These are phyloP conservation scores for Nyctalus aviator DNA, from an alignment of 2,797 vertebrate genomes.

Conservation along the genomic window DNA sequence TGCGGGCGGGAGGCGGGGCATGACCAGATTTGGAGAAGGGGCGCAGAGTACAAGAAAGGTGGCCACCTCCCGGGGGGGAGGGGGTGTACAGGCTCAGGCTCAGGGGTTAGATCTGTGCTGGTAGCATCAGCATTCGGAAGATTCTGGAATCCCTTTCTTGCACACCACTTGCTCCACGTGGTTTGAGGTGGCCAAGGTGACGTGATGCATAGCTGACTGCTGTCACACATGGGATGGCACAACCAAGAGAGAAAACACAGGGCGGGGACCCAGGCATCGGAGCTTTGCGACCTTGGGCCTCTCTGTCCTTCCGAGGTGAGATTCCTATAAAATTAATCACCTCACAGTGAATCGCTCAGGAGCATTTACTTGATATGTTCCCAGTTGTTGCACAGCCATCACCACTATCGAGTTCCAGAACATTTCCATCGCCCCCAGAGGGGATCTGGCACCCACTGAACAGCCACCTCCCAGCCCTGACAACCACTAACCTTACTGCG, in stretches of 20 bases:
- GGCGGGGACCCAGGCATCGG: background rate
- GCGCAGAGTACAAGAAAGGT: background rate
- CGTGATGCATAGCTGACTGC: too few species aligned
- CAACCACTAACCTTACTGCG: background rate
- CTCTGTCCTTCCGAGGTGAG: background rate
- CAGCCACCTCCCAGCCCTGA: background rate
- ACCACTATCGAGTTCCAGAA: background rate
- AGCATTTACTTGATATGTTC: background rate
- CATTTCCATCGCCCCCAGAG: background rate
- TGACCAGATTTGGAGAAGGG: background rate
- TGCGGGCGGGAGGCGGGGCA: too few species aligned
- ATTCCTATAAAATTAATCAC: background rate
- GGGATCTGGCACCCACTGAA: too few species aligned
- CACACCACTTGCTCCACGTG: background rate
- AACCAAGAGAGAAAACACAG: background rate
- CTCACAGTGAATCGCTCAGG: background rate
- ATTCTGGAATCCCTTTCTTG: background rate
- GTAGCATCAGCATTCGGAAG: background rate
- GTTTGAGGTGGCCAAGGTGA: background rate
- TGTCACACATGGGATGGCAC: background rate
- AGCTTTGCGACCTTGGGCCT: background rate
- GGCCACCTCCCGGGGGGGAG: background rate
- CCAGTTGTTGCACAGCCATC: background rate
- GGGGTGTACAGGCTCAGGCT: background rate
- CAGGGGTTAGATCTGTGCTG: background rate